These are phyloP conservation scores for Gryllus bimaculatus DNA, from an alignment of 1,140 invertebrate species.

Conservation along the genomic window DNA sequence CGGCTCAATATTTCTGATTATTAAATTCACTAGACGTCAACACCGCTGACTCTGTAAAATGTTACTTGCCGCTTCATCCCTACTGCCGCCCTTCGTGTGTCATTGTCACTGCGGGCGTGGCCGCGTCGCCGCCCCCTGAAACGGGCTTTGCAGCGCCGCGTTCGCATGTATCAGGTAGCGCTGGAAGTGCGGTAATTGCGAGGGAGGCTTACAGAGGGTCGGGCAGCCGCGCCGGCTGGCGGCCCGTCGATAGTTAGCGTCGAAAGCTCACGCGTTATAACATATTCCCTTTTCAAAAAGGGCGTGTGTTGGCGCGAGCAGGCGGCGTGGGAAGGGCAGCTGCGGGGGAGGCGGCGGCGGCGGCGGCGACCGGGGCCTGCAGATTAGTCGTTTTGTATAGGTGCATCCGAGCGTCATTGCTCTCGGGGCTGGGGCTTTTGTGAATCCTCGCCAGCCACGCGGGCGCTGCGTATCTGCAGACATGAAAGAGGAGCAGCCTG, in stretches of 20 bases:
- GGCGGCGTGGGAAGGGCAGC: background rate
- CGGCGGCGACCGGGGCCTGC: background rate
- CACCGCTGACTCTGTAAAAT: no score
- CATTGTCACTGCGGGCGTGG: no score
- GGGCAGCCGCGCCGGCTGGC: background rate
- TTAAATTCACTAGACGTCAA: no score
- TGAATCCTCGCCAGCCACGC: background rate
- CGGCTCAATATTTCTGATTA: no score
- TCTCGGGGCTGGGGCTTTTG: background rate
- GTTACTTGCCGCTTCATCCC: no score
- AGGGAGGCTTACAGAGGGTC: no score
- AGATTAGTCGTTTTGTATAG: conserved; percentile 5
- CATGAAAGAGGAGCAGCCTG: background rate
- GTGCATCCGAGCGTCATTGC: conserved; percentile 2
- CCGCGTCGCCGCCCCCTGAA: no score
- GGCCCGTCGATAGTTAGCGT: background rate
- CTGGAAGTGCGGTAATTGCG: background rate
- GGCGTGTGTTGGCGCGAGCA: background rate
- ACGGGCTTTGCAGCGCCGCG: no score
- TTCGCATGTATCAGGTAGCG: background rate
- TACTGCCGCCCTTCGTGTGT: no score
- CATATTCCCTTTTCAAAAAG: background rate
- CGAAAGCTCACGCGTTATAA: background rate
- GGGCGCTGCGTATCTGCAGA: background rate
- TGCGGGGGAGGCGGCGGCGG: background rate